Evolutionary conservation across 2,113 vertebrate genomes (phyloP), one percentile per base, ranked within the genome.

Genomic region (Polypterus bichir): DNA sequence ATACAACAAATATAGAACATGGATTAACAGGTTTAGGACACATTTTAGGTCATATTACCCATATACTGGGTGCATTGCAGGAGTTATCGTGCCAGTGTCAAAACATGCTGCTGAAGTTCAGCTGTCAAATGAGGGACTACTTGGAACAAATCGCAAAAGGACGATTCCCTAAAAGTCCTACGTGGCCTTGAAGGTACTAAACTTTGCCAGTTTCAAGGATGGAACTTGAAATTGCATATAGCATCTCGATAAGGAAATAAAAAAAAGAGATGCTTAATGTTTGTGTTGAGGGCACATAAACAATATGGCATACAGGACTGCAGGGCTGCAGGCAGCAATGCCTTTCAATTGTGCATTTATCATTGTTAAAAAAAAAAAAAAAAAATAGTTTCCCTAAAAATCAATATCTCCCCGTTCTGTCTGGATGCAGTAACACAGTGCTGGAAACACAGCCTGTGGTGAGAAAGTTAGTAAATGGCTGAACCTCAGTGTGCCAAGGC

Each of bases 201-300:
- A 27, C 27, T 27, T 27, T 27, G 2, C 27, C 27, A 27, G 27
- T 27, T 27, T 2, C 27, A 27, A 27, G 27, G 27, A 47, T 49
- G 59, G 64, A 59, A 27, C 64, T 59, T 55, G 46, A 61, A 65
- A 65, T 65, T 46, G 64, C 55, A 4, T 48, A n/a, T 61, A 44
- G 60, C 64, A 61, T 61, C 59, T 65, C 54, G 5, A 27, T 57
- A 44, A 49, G 8, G n/a, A 46, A 49, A 47, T 9, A 49, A 47
- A 54, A 62, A 60, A 59, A 54, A 59, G 54, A 44, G 6, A 65
- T 57, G 46, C 59, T 64, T 73, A 70, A 71, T 76, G 77, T 69
- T 77, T 69, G 71, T 59, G 74, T 72, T 69, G 66, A 76, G 71
- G 79, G 75, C 77, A 51, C 74, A 69, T 81, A 73, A 69, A 66